A percentile compares a stretch with the other conserved stretches of the same genome.
Conservation (phyloP, 2,888 invertebrate genomes). For the Tachystola acroxantha region DNA sequence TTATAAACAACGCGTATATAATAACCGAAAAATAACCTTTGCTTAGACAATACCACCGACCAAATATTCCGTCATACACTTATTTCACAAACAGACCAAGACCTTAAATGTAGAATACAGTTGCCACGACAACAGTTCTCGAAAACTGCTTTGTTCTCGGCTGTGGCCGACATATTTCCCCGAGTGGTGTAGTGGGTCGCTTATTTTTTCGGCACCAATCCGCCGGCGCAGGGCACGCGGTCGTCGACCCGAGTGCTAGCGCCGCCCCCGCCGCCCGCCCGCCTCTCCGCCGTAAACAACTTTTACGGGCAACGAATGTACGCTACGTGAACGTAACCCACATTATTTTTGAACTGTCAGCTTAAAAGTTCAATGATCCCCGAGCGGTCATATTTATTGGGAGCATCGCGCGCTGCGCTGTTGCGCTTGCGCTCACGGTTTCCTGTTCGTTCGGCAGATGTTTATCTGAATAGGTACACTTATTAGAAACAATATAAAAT, state of each 20-base stretch:
- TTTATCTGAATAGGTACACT: conserved; percentile 41
- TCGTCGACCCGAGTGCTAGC: conserved; percentile 54
- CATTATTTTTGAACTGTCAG: conserved; percentile 77
- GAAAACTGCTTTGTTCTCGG: conserved; percentile 55
- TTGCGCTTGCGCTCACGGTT: conserved; percentile 52
- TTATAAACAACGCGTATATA: too few species aligned
- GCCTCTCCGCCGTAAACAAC: conserved; percentile 61
- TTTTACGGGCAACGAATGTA: conserved; percentile 74
- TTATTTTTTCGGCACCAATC: conserved; percentile 72
- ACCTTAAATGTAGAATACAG: neutral
- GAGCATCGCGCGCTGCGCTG: conserved; percentile 54
- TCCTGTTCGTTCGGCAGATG: conserved; percentile 50
- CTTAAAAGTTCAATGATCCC: conserved; percentile 71
- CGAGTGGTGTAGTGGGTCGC: conserved; percentile 57
- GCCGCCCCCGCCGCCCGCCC: conserved; percentile 22
- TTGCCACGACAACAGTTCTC: conserved; percentile 8
- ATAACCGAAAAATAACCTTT: too few species aligned
- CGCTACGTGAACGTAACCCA: conserved; percentile 76
- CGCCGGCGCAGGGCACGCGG: conserved; percentile 54
- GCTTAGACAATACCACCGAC: too few species aligned
- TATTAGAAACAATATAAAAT: neutral
- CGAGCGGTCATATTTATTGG: conserved; percentile 64
- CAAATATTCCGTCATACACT: too few species aligned
- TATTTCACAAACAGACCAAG: too few species aligned
- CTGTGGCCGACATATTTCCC: conserved; percentile 59